Percentiles rank a stretch among this genome's conserved stretches.
phyloP scores from a whole-genome alignment of 2,888 invertebrate genomes.

The Parnassius apollo region DNA sequence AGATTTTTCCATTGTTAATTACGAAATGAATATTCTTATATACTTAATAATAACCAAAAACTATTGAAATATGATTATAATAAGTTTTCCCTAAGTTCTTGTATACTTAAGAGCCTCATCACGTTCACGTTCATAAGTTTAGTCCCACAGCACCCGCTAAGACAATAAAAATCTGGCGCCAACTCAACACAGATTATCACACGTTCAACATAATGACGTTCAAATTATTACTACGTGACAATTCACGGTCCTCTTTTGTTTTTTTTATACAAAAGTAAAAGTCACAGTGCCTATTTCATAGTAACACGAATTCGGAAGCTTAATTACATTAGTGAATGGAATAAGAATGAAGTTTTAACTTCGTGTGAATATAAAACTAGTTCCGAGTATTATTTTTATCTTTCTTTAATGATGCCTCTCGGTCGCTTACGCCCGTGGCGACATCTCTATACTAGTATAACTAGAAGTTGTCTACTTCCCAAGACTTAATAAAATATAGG shows the following conservation, averaged over 20 bases:
- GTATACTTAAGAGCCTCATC: constrained; percentile 31
- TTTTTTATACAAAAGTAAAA: constrained; percentile 65
- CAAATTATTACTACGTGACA: constrained; percentile 73
- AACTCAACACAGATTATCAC: constrained; percentile 66
- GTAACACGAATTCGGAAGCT: constrained; percentile 64
- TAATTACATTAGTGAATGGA: constrained; percentile 53
- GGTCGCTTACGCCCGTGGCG: too few relatives aligned
- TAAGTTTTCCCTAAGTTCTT: constrained; percentile 9
- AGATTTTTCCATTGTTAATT: too few relatives aligned
- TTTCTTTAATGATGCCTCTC: too few relatives aligned
- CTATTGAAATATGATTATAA: too few relatives aligned
- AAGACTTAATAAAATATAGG: too few relatives aligned
- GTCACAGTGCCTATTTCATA: constrained; percentile 51
- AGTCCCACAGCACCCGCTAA: constrained; percentile 42
- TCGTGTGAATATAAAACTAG: constrained; percentile 47
- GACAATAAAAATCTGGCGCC: constrained; percentile 75
- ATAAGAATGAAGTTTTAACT: constrained; percentile 41
- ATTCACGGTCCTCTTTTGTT: constrained; percentile 40
- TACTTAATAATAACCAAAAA: too few relatives aligned
- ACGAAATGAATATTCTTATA: too few relatives aligned
- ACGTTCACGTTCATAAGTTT: constrained; percentile 31
- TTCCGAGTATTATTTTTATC: constrained; percentile 42
- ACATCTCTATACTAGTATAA: too few relatives aligned
- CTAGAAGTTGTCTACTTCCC: too few relatives aligned
- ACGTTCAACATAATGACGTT: constrained; percentile 71